phyloP scores from a whole-genome alignment of 2,113 vertebrate species.

The Peucedramus taeniatus region DNA sequence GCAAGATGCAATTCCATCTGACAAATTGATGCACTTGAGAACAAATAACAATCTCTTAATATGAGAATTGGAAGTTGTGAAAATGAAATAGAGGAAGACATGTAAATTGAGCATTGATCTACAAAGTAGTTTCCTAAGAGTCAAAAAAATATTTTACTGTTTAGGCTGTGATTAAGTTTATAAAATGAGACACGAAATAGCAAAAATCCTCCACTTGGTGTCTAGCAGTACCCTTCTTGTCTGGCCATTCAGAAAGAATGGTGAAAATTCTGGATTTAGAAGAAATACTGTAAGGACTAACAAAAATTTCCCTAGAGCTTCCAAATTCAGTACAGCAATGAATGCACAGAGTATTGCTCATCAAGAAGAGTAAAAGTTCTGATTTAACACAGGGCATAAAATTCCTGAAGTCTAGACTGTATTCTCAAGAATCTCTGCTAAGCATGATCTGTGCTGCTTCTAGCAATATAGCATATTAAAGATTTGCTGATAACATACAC shows the following conservation, averaged over 20 bases:
- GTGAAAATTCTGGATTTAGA: background rate
- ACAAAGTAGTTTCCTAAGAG: background rate
- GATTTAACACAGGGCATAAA: background rate
- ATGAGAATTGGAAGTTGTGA: background rate
- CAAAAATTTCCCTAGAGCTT: background rate
- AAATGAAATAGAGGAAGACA: background rate
- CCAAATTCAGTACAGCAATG: background rate
- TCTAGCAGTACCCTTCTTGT: background rate
- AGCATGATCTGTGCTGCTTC: background rate
- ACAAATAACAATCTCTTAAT: background rate
- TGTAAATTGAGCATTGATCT: background rate
- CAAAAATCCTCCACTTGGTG: background rate
- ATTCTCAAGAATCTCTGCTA: background rate
- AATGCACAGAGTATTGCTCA: background rate
- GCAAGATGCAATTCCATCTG: background rate
- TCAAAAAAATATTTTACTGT: background rate
- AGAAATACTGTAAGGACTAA: background rate
- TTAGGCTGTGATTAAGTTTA: background rate
- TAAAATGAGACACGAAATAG: background rate
- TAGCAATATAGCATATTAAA: background rate
- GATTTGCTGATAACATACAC: background rate
- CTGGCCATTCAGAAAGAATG: background rate
- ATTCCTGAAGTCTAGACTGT: background rate
- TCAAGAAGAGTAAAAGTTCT: background rate
- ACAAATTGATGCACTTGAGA: background rate